Evolutionary conservation across 2,797 vertebrate genomes (phyloP).

Genomic region (Sebastes minor): DNA sequence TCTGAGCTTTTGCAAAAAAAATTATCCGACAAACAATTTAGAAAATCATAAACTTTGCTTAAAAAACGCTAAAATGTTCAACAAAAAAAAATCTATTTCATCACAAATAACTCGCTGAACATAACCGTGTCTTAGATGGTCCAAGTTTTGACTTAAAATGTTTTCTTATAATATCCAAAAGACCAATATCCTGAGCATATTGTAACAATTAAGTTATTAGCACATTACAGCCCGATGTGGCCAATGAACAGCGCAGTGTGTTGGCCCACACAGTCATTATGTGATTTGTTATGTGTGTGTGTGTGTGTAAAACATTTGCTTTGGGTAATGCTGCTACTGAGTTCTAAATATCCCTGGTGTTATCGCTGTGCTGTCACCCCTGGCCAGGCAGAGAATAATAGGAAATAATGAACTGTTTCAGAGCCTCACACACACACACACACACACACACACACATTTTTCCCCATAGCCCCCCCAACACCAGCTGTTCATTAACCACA

Average conservation of each 20-base stretch:
- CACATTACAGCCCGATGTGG: not conserved
- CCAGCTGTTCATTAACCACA: slow-evolving; percentile 90
- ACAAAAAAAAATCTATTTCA: not conserved
- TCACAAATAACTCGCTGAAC: not conserved
- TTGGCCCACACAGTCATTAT: slow-evolving; percentile 1
- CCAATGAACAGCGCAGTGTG: not conserved
- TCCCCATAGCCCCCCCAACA: slow-evolving; percentile 44
- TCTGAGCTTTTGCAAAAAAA: not conserved
- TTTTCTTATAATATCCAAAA: not conserved
- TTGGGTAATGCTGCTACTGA: slow-evolving; percentile 61
- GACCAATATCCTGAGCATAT: not conserved
- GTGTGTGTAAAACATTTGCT: slow-evolving; percentile 50
- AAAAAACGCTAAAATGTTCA: not conserved
- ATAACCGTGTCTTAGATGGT: not conserved
- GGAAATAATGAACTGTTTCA: slow-evolving; percentile 90
- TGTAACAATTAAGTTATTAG: not conserved
- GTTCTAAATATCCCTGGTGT: slow-evolving; percentile 68
- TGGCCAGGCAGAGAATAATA: slow-evolving; percentile 86
- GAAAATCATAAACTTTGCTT: not conserved
- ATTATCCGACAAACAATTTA: fast-evolving
- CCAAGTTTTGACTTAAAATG: not conserved
- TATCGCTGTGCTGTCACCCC: slow-evolving; percentile 85
- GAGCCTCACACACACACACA: slow-evolving; percentile 29
- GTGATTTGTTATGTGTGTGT: slow-evolving; percentile 7
- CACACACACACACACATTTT: slow-evolving; percentile 4